phyloP scores from a whole-genome alignment of 2,113 vertebrate genomes.

The Gnathonemus echidnorhynchus region DNA sequence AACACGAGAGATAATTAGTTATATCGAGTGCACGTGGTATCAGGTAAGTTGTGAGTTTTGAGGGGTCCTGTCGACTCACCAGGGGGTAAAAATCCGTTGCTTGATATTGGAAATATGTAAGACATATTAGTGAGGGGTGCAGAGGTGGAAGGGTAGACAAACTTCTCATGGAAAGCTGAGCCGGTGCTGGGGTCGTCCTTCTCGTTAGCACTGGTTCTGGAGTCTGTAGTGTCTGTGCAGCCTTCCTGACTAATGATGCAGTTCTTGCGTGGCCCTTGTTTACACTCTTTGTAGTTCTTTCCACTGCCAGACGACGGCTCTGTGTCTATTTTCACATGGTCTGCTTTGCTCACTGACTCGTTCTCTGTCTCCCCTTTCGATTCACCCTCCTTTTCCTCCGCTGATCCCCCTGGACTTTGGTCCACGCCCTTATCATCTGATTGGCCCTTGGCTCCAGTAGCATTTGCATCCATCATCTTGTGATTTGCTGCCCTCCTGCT shows the following conservation, averaged over 20 bases:
- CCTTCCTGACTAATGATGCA: constrained; percentile 53
- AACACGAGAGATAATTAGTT: background rate
- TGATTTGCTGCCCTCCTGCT: constrained; percentile 64
- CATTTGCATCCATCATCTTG: constrained; percentile 60
- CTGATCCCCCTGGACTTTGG: constrained; percentile 51
- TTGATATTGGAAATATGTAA: constrained; percentile 65
- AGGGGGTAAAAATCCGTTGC: constrained; percentile 57
- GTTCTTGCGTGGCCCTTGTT: constrained; percentile 56
- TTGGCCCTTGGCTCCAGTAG: constrained; percentile 57
- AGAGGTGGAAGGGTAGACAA: constrained; percentile 60
- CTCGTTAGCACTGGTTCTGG: constrained; percentile 51
- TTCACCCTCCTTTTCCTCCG: constrained; percentile 72
- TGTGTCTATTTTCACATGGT: constrained; percentile 59
- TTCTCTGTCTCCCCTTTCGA: constrained; percentile 62
- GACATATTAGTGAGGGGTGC: constrained; percentile 57
- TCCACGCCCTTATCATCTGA: constrained; percentile 62
- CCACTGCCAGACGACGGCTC: constrained; percentile 48
- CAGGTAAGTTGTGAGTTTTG: background rate
- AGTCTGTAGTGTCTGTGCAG: constrained; percentile 52
- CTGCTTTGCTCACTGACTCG: constrained; percentile 54
- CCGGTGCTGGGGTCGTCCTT: constrained; percentile 64
- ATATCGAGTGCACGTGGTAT: background rate
- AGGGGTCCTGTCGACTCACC: constrained; percentile 39
- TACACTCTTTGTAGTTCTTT: constrained; percentile 64
- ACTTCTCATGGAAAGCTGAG: constrained; percentile 70